Base-by-base conservation (phyloP, 2,113 vertebrate species). In the Tichodroma muraria region DNA sequence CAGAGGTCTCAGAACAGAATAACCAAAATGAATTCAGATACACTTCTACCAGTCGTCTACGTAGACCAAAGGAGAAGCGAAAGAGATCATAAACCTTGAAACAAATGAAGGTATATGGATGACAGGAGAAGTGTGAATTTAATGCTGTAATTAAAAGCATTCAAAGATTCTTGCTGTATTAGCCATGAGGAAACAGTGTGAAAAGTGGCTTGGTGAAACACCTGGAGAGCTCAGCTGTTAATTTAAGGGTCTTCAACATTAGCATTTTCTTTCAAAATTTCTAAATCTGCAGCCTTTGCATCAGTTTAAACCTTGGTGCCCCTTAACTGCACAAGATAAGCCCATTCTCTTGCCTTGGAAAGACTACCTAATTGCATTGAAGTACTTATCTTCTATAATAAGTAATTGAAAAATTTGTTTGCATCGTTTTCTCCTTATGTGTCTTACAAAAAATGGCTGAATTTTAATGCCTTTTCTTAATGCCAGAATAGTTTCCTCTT, bases 21-120 rank as follows among this genome's bases (percentile, higher is more conserved):
- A 59, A 42, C 5, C 19, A n/a, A 25, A 20, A 75, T 63, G 19
- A 28, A 54, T 56, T 28, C 21, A 56, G 56, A 54, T 16, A 35
- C 3, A 21, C 4, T 77, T 85, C 44, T 60, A 19, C 3, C 4
- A 50, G 13, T 37, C 1, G 0, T 30, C 16, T 45, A 14, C 61
- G 15, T 63, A 77, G 45, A 65, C 13, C 27, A 49, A 65, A 17
- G 9, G 12, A 79, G 4, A 3, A 6, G 8, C 12, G 2, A 68
- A 15, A 57, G n/a, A 91, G 65, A 68, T 35, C 10, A 30, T 56
- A 78, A 65, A 14, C 6, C 5, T 21, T 63, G 68, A 85, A 85
- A 73, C 6, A 88, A 66, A 47, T 14, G 15, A 65, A 45, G 13
- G 23, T 17, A 10, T 37, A 37, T 13, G 17, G 8, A 70, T 47